A percentile compares a stretch with the other conserved stretches of the same genome.
Conservation (phyloP, 2,797 vertebrate genomes). For the Sylvilagus floridanus region DNA sequence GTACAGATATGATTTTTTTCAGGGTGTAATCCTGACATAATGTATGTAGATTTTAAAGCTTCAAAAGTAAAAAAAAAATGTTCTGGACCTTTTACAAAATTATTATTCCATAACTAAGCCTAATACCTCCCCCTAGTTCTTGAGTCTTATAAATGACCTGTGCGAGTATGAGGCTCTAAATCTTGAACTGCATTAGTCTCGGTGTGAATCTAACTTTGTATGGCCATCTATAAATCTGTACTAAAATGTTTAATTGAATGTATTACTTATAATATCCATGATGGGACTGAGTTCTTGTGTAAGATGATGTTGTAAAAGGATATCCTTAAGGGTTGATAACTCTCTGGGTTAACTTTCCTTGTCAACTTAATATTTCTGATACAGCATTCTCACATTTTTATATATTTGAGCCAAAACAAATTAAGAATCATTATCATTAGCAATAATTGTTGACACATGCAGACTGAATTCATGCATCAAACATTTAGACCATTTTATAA, state of each 20-base stretch:
- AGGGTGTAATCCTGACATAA: not conserved
- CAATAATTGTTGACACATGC: not conserved
- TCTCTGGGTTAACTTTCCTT: not conserved
- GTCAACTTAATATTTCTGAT: constrained; percentile 11
- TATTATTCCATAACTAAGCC: not conserved
- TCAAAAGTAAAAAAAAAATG: not conserved
- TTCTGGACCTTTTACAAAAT: not conserved
- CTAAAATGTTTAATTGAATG: constrained; percentile 38
- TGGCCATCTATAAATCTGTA: not conserved
- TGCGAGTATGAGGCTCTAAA: not conserved
- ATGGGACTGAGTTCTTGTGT: not conserved
- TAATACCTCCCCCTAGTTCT: accelerated
- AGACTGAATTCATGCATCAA: not conserved
- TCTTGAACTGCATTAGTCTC: not conserved
- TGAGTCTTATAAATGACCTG: not conserved
- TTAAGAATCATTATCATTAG: constrained; percentile 11
- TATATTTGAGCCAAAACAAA: not conserved
- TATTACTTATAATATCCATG: not conserved
- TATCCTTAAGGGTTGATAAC: not conserved
- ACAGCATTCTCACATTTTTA: not conserved
- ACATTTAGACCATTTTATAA: not conserved
- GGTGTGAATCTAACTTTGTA: not conserved
- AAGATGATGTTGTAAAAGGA: not conserved
- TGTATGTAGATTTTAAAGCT: not conserved
- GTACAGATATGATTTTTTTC: not conserved